These are phyloP conservation scores for Pachyuromys duprasi DNA, from an alignment of 2,797 vertebrate species.

Conservation along the genomic window DNA sequence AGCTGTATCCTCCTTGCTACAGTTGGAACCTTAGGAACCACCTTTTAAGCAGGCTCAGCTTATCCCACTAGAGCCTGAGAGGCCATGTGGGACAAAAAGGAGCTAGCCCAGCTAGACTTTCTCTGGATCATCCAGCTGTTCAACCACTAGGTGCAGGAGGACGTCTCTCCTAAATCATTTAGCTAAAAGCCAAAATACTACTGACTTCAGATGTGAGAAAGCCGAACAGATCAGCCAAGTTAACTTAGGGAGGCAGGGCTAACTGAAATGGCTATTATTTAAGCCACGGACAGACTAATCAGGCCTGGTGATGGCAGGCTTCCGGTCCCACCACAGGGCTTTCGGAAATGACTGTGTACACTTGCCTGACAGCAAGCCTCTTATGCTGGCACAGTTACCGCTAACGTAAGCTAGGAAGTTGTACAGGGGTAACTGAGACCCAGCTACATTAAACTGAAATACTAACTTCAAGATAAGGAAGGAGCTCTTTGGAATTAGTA, in stretches of 20 bases:
- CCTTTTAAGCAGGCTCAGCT: neutral
- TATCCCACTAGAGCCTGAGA: neutral
- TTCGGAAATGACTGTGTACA: neutral
- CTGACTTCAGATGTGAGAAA: neutral
- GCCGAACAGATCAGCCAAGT: neutral
- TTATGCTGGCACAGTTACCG: neutral
- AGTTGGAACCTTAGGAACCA: neutral
- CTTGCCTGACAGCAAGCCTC: neutral
- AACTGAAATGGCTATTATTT: neutral
- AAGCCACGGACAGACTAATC: neutral
- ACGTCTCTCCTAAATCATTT: neutral
- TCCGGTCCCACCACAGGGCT: neutral
- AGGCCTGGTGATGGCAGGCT: neutral
- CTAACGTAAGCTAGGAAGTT: neutral
- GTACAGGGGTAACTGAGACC: neutral
- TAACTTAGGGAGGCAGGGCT: neutral
- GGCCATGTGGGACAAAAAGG: neutral
- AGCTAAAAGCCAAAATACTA: neutral
- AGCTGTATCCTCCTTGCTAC: neutral
- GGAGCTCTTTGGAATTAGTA: conserved; percentile 13
- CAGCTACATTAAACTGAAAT: conserved; percentile 27
- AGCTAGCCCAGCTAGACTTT: neutral
- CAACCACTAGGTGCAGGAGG: neutral
- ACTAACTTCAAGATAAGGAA: neutral
- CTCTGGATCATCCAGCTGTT: neutral